Evolutionary conservation across 1,140 invertebrate species (phyloP).

Genomic region (Eciton burchellii): DNA sequence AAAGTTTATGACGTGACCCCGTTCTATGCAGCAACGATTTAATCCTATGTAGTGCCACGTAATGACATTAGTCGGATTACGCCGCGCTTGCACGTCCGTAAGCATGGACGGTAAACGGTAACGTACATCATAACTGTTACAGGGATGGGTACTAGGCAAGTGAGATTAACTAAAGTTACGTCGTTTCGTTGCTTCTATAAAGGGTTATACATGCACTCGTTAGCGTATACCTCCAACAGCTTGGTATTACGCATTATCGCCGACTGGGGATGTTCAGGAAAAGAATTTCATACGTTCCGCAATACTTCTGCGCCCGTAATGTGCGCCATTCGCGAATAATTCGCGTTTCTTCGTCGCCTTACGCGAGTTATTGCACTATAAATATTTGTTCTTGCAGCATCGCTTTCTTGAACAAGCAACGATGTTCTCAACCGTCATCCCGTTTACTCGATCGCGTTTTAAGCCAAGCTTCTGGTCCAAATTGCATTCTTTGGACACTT

Average conservation of each 20-base stretch:
- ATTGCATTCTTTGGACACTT: too few species aligned
- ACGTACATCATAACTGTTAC: slow-evolving; percentile 73
- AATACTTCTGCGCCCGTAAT: neutral
- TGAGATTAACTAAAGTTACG: slow-evolving; percentile 69
- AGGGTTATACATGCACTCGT: slow-evolving; percentile 48
- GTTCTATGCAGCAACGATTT: slow-evolving; percentile 65
- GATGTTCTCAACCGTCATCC: too few species aligned
- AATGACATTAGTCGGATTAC: slow-evolving; percentile 74
- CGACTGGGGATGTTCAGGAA: neutral
- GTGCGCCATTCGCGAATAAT: neutral
- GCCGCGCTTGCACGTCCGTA: slow-evolving; percentile 58
- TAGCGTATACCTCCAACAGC: slow-evolving; percentile 31
- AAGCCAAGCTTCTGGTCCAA: too few species aligned
- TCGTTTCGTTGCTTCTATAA: slow-evolving; percentile 57
- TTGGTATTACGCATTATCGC: slow-evolving; percentile 22
- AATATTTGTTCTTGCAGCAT: too few species aligned
- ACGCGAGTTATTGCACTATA: too few species aligned
- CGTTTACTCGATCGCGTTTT: too few species aligned
- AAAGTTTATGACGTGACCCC: slow-evolving; percentile 65
- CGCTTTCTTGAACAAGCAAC: too few species aligned
- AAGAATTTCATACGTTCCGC: slow-evolving; percentile 14
- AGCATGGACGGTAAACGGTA: slow-evolving; percentile 65
- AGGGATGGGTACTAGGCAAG: slow-evolving; percentile 61
- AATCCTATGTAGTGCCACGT: slow-evolving; percentile 65
- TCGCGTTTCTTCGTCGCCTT: neutral